Conservation (phyloP, 92 coral and sea anemone genomes). For the Epizoanthus rinbou region DNA sequence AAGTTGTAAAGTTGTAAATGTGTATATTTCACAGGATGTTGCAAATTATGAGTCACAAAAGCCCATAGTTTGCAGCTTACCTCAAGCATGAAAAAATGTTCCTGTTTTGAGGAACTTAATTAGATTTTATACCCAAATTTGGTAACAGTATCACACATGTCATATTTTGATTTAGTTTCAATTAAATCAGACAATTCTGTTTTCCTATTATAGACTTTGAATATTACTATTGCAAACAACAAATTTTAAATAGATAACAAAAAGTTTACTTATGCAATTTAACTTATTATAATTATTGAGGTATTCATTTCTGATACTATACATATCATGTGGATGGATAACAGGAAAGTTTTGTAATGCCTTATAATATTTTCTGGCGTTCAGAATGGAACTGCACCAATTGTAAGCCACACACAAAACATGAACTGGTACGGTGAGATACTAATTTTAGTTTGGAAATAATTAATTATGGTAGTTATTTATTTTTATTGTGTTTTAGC, state of each 20-base stretch:
- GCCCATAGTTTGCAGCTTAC: neutral
- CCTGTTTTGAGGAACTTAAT: neutral
- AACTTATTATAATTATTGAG: neutral
- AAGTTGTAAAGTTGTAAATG: too few relatives aligned
- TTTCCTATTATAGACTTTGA: neutral
- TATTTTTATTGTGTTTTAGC: neutral
- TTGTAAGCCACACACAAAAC: neutral
- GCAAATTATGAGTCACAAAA: neutral
- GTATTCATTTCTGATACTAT: neutral
- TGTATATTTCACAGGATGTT: too few relatives aligned
- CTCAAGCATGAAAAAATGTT: neutral
- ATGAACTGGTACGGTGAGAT: constrained; percentile 1
- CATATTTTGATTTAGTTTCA: neutral
- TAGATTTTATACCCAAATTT: neutral
- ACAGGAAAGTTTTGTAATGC: neutral
- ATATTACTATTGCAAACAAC: neutral
- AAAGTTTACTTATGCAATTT: too few relatives aligned
- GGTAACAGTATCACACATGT: neutral
- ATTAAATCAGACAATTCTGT: neutral
- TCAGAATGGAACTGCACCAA: constrained; percentile 2
- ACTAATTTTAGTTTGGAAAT: neutral
- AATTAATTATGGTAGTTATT: neutral
- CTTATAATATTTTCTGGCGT: constrained; percentile 13
- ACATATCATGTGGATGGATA: neutral
- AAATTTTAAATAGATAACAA: neutral